Evolutionary conservation across 2,797 vertebrate species (phyloP), one percentile per base, ranked within the genome.

Genomic region (Myotis pilosus): DNA sequence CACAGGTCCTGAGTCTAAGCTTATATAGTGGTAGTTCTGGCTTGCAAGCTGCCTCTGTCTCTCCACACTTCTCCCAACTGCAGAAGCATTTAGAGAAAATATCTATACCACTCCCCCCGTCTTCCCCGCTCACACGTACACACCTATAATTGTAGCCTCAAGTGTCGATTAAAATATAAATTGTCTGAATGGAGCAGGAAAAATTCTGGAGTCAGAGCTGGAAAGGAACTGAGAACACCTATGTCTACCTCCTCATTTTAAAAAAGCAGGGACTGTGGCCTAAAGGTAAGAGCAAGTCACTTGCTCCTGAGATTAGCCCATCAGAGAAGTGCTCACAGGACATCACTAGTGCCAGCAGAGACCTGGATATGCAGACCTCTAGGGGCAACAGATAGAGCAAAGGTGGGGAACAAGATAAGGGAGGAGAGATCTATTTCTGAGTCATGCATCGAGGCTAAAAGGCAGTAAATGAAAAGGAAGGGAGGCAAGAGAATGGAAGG

Each of bases 191-290:
- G 13, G 55, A 38, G 23, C 8, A 92, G 81, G 49, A 90, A 68
- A 30, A 94, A 95, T 92, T 69, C 75, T 62, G 71, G 7, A 92
- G 80, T 83, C 30, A 93, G 83, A 79, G 10, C 71, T 82, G 25
- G 23, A 22, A 87, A n/a, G n/a, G 53, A 66, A 71, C 2, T 87
- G 41, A 71, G 25, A 94, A 93, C 55, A 76, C 28, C 44, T 41
- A 60, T 17, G 57, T 57, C 30, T 90, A 51, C 4, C 36, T 7
- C 16, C 15, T 93, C 75, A 53, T 84, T 90, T 78, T 38, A 90
- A 83, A 89, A 84, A 28, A 92, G 53, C 4, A 71, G 38, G 23
- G 16, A 53, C 16, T 64, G 3, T 66, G 47, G 87, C 47, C 51
- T 68, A 85, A 80, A 93, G 66, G 60, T 38, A 82, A 92, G 44